These are phyloP conservation scores for Meliscaeva auricollis DNA, from an alignment of 2,888 invertebrate genomes.

Conservation along the genomic window DNA sequence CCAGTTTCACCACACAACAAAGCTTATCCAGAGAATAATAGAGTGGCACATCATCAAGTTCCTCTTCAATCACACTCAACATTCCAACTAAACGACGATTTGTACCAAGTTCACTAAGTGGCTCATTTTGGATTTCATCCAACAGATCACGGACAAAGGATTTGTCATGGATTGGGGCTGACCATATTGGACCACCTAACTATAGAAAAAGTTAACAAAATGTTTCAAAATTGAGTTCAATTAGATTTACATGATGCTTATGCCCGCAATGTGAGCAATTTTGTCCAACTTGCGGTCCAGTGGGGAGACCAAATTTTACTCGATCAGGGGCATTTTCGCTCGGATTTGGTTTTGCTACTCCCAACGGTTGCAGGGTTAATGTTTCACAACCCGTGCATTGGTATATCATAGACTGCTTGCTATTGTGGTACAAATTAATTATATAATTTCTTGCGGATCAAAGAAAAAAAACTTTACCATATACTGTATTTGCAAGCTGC, in stretches of 20 bases:
- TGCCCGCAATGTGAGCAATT: constrained; percentile 91
- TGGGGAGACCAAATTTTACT: constrained; percentile 88
- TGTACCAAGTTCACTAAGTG: constrained; percentile 87
- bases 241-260: constrained; percentile 88
- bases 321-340: constrained; percentile 86
- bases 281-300: constrained; percentile 88
- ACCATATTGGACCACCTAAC: constrained; percentile 98
- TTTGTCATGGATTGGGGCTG: constrained; percentile 92
- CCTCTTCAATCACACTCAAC: constrained; percentile 92
- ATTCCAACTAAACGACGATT: constrained; percentile 91
- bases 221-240: not conserved
- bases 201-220: constrained; percentile 80
- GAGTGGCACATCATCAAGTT: constrained; percentile 92
- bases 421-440: constrained; percentile 80
- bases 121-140: constrained; percentile 83
- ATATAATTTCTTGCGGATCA: constrained; percentile 66
- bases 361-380: constrained; percentile 91
- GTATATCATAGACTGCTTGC: constrained; percentile 94
- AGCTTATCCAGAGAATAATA: constrained; percentile 94
- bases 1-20: constrained; percentile 89
- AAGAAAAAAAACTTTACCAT: constrained; percentile 85
- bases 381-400: constrained; percentile 96
- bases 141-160: constrained; percentile 90
- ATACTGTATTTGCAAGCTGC: constrained; percentile 93
- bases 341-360: constrained; percentile 86